phyloP scores from a whole-genome alignment of 35 echinoderm and acorn worm genomes.

The Anneissia japonica region DNA sequence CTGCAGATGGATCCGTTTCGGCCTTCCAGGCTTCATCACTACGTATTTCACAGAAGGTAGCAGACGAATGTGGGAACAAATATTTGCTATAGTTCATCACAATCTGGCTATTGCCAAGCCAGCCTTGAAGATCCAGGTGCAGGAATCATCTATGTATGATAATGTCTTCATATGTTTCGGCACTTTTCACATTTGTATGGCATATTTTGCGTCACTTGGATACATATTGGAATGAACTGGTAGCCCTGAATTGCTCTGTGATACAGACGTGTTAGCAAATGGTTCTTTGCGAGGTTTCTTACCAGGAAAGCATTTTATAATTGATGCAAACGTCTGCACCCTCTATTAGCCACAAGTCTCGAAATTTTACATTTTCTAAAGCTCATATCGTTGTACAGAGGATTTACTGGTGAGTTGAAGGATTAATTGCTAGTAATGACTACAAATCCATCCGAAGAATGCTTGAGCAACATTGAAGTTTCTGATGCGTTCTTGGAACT shows the following conservation, averaged over 20 bases:
- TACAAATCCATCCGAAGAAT: neutral
- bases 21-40: too few relatives aligned
- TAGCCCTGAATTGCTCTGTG: conserved; percentile 1
- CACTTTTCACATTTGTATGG: conserved; percentile 23
- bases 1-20: too few relatives aligned
- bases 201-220: conserved; percentile 13
- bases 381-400: neutral
- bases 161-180: conserved; percentile 39
- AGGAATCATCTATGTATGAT: conserved; percentile 12
- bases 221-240: conserved; percentile 29
- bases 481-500: neutral
- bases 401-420: neutral
- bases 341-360: conserved; percentile 14
- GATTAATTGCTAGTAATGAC: neutral
- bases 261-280: conserved; percentile 21
- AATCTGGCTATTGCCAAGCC: conserved; percentile 29
- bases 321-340: conserved; percentile 18
- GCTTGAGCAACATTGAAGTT: neutral
- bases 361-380: conserved; percentile 29
- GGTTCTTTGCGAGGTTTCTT: conserved; percentile 32
- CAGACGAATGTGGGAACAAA: conserved; percentile 23
- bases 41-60: conserved; percentile 6
- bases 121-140: conserved; percentile 26
- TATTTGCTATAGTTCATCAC: conserved; percentile 1
- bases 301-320: conserved; percentile 15